Evolutionary conservation across 2,888 invertebrate species (phyloP), one percentile per base, ranked within the genome.

Genomic region (Orchesella flavescens): DNA sequence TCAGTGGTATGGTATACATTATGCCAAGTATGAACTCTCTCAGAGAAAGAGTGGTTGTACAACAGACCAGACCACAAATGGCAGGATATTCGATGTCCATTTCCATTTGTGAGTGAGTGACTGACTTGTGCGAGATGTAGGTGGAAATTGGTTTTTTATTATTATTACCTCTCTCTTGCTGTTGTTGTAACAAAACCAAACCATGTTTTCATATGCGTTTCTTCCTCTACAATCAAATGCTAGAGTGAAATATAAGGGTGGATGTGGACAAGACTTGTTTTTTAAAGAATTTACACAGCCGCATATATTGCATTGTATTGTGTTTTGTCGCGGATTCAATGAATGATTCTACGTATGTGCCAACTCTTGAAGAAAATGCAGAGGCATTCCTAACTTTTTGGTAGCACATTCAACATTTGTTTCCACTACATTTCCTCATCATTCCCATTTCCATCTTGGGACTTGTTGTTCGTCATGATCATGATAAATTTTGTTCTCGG

Each of bases 101-200:
- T 71, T 71, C 79, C 79, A 72, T 79, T 79, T 79, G 71, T 72
- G 77, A 77, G 66, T 76, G 76, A 76, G 71, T 72, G 77, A 77
- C 76, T 76, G 76, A 76, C 77, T 79, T 72, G 65, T 79, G 65
- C 44, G 72, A 55, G 72, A 79, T 79, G 79, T 79, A 79, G 79
- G 79, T 79, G 79, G 79, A 79, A 79, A 79, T 79, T 79, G 79
- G 72, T 79, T 79, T 77, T 79, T 79, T 79, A 79, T 79, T 79
- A 72, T 79, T 79, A 79, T 79, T 79, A 72, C 53, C 71, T 72
- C 63, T 71, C 72, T 69, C 61, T 49, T 21, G 49, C 49, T 44
- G 3, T 13, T 12, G 10, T n/a, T 44, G 44, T 34, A n/a, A n/a
- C n/a, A n/a, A n/a, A n/a, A n/a, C n/a, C 7, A 7, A 34, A 34